Evolutionary conservation across 2,113 vertebrate species (phyloP).

Genomic region (Butastur rufipennis): DNA sequence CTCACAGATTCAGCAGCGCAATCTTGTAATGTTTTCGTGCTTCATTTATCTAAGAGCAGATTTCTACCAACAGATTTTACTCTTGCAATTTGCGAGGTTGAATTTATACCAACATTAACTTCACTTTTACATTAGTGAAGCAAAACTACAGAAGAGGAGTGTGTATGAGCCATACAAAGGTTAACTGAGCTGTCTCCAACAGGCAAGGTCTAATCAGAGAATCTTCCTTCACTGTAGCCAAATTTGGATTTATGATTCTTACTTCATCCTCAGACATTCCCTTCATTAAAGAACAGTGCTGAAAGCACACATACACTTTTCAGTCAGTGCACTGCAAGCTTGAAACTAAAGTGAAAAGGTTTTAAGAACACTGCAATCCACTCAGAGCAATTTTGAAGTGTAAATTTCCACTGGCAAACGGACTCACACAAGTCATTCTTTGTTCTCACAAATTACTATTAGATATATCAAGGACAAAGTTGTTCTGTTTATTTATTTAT

Average conservation of each 20-base stretch:
- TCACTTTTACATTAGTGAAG: neutral
- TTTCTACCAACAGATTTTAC: neutral
- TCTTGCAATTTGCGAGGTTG: neutral
- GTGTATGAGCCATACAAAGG: neutral
- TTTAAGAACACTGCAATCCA: neutral
- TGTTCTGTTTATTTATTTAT: constrained; percentile 19
- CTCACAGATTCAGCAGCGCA: neutral
- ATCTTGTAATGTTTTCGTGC: neutral
- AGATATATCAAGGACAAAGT: constrained; percentile 14
- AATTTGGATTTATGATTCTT: neutral
- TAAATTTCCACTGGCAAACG: constrained; percentile 58
- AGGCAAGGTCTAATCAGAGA: neutral
- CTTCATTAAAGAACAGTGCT: constrained; percentile 19
- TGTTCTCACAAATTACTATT: constrained; percentile 25
- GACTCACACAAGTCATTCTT: constrained; percentile 17
- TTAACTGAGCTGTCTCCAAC: neutral
- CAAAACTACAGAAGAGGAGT: neutral
- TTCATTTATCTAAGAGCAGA: neutral
- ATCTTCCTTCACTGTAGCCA: neutral
- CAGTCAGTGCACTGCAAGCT: neutral
- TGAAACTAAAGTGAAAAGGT: constrained; percentile 37
- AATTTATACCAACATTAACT: neutral
- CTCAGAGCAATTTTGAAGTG: neutral
- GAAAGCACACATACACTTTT: constrained; percentile 29
- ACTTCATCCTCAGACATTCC: neutral